Evolutionary conservation across 1,140 invertebrate genomes (phyloP), one percentile per base, ranked within the genome.

Genomic region (Drosophila bocqueti): DNA sequence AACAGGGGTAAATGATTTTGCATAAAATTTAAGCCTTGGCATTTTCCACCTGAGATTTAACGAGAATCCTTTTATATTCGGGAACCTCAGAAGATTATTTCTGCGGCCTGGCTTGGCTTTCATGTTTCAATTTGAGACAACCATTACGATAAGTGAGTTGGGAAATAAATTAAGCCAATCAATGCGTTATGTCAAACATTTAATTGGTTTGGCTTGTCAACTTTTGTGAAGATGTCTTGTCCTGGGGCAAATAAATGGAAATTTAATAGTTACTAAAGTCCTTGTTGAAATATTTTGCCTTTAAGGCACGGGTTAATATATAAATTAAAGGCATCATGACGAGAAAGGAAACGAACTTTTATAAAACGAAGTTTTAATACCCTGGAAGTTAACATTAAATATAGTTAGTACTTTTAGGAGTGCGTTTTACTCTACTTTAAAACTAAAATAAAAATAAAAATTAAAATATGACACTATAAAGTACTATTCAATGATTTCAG

Each of bases 71-170:
- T 26, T 65, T 45, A n/a, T 29, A 26, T n/a, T 18, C 34, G 18
- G 63, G 9, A 29, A 42, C n/a, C 58, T 43, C 21, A 63, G 36
- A 46, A 26, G 45, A 68, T 40, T 65, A 46, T 45, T 46, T 26
- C 43, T 61, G 72, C 29, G 59, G 50, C 47, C 76, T 29, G 10
- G 11, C 29, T 46, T 47, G 64, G 18, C 52, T 58, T 43, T 80
- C 75, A 79, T 50, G 47, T 85, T 83, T 86, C 83, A 86, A 58
- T 71, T 86, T 36, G 40, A 13, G 45, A 31, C 65, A 60, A 47
- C 10, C 46, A 72, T 72, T 61, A 69, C 34, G 34, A 54, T 62
- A 62, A 63, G 47, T 64, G 54, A 52, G 42, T 43, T 24, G 26
- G 42, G 38, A 62, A 45, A 50, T 78, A 62, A 42, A 57, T 60